Base-by-base conservation (phyloP, 2,797 vertebrate genomes). In the Kryptolebias ocellatus region DNA sequence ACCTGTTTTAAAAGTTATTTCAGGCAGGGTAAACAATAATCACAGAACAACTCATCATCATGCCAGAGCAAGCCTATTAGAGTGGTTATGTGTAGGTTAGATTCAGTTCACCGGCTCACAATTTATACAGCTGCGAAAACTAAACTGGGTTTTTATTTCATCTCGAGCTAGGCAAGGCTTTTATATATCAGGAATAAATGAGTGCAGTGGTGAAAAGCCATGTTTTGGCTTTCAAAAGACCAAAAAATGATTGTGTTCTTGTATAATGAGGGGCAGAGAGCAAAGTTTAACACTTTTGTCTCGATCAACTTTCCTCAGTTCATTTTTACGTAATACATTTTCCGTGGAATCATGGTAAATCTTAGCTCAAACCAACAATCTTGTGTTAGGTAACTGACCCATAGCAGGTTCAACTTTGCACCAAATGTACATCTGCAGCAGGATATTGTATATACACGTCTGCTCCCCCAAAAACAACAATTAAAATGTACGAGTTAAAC, bases 1-100 rank as follows among this genome's bases (percentile, higher is more conserved):
- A 90, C 92, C 85, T 94, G 88, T 85, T 74, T 84, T 64, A 14
- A 81, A 76, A 86, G 80, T 83, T 78, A 68, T 85, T 85, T 76
- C 79, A 83, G 76, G 71, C 69, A 67, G 52, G 70, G 78, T 87
- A 91, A 93, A 93, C 79, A 84, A 73, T 79, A 84, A 91, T 90
- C 88, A 87, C 24, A 61, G 68, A 74, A 77, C 80, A 75, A 76
- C 78, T 81, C 83, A 83, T 87, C 87, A 89, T 86, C 71, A 61
- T 80, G 70, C 67, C 60, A 64, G 74, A 87, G 76, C 79, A 46
- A 84, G 75, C 81, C 75, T 65, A 84, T 85, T 87, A 81, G 66
- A 68, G 73, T 29, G 20, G 52, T 74, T 64, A 51, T 62, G 47
- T 64, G 74, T 76, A 74, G 62, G 72, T 84, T 69, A 68, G 85